Evolutionary conservation across 2,797 vertebrate genomes (phyloP).

Genomic region (Labeo calbasu): DNA sequence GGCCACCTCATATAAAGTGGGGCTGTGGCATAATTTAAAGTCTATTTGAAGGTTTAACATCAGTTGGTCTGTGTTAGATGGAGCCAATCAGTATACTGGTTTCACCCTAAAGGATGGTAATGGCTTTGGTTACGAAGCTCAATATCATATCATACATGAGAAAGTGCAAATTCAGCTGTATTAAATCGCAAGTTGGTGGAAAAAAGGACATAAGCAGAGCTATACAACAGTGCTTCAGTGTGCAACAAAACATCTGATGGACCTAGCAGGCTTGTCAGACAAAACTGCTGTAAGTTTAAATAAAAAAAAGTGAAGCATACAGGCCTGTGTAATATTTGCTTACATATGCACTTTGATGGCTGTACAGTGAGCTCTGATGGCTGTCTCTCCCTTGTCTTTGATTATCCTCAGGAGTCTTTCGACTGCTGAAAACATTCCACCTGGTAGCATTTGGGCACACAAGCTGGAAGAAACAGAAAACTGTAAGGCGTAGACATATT

Average conservation of each 20-base stretch:
- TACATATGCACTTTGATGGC: neutral
- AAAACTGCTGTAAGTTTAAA: constrained; percentile 14
- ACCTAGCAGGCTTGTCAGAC: neutral
- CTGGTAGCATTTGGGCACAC: neutral
- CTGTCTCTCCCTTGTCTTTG: neutral
- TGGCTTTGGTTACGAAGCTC: neutral
- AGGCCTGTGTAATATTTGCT: neutral
- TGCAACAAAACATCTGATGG: neutral
- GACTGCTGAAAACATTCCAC: neutral
- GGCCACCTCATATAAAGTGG: too few species aligned
- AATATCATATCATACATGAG: neutral
- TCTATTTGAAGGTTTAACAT: neutral
- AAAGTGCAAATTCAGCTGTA: neutral
- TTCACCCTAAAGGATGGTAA: neutral
- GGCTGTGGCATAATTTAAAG: neutral
- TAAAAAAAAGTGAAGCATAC: too few species aligned
- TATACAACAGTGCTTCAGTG: neutral
- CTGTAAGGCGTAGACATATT: neutral
- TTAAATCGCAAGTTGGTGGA: neutral
- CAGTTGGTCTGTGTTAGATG: neutral
- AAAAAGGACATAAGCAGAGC: neutral
- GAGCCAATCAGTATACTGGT: neutral
- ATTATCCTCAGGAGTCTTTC: neutral
- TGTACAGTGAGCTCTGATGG: neutral
- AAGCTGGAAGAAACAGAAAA: neutral